Conservation (phyloP, 92 coral and sea anemone genomes). For the Montipora capitata region DNA sequence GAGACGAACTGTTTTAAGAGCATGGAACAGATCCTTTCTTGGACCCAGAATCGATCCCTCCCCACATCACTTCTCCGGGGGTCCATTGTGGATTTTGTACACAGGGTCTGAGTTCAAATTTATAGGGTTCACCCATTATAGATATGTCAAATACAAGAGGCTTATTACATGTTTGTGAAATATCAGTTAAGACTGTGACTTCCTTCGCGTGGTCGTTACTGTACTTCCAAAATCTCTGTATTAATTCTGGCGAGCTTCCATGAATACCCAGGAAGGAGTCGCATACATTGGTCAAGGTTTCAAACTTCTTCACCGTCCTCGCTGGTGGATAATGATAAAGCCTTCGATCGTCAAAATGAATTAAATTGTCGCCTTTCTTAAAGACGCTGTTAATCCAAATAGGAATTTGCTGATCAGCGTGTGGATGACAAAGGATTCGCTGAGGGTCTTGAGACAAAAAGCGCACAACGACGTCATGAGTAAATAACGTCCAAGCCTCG, state of each 20-base stretch:
- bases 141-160: slow-evolving; percentile 39
- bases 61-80: slow-evolving; percentile 8
- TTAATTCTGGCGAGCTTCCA: slow-evolving; percentile 53
- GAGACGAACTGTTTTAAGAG: background rate
- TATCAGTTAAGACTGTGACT: background rate
- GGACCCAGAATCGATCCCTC: background rate
- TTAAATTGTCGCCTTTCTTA: background rate
- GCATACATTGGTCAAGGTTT: slow-evolving; percentile 18
- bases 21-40: background rate
- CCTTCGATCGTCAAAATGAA: slow-evolving; percentile 53
- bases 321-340: slow-evolving; percentile 42
- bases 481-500: slow-evolving; percentile 60
- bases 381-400: slow-evolving; percentile 64
- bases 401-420: slow-evolving; percentile 66
- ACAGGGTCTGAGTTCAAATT: slow-evolving; percentile 52
- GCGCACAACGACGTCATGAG: slow-evolving; percentile 36
- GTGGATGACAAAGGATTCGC: slow-evolving; percentile 61
- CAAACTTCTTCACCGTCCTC: background rate
- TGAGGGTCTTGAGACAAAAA: slow-evolving; percentile 40
- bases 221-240: background rate
- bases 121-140: slow-evolving; percentile 21
- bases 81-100: slow-evolving; percentile 31
- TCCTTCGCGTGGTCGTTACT: slow-evolving; percentile 40
- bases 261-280: slow-evolving; percentile 43
- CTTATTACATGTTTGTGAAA: slow-evolving; percentile 1